These are phyloP conservation scores for Pogona vitticeps DNA, from an alignment of 2,113 vertebrate genomes.

Conservation along the genomic window DNA sequence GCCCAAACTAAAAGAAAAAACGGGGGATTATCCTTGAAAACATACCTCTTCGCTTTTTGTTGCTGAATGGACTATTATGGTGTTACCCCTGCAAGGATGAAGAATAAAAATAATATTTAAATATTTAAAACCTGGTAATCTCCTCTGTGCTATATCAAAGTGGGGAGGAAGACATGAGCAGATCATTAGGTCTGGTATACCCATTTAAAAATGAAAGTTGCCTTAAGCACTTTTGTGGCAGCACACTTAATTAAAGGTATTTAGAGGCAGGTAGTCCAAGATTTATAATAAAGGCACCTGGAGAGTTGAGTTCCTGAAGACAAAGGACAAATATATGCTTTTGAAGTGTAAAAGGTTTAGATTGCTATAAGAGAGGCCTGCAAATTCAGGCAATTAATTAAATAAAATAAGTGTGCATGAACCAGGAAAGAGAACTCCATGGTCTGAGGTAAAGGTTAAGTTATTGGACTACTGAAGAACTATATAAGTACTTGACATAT, in stretches of 20 bases:
- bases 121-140: slow-evolving; percentile 27
- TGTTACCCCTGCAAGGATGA: slow-evolving; percentile 73
- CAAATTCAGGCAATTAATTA: slow-evolving; percentile 17
- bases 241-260: slow-evolving; percentile 12
- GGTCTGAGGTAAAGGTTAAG: slow-evolving; percentile 32
- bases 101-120: no score
- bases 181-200: slow-evolving; percentile 28
- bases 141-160: not conserved
- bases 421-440: slow-evolving; percentile 31
- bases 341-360: slow-evolving; percentile 43
- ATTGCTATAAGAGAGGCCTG: slow-evolving; percentile 27
- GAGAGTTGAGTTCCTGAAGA: slow-evolving; percentile 7
- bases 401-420: slow-evolving; percentile 38
- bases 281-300: not conserved
- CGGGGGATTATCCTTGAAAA: not conserved
- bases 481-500: no score
- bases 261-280: slow-evolving; percentile 37
- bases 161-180: slow-evolving; percentile 9
- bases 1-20: slow-evolving; percentile 15
- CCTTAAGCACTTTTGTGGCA: not conserved
- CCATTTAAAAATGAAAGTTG: slow-evolving; percentile 18
- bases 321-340: not conserved
- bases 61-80: slow-evolving; percentile 91
- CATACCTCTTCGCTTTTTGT: slow-evolving; percentile 79
- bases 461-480: not conserved